A percentile compares a stretch with the other conserved stretches of the same genome.
These are phyloP conservation scores for Drosophila helvetica DNA, from an alignment of 2,888 invertebrate genomes.

Conservation along the genomic window DNA sequence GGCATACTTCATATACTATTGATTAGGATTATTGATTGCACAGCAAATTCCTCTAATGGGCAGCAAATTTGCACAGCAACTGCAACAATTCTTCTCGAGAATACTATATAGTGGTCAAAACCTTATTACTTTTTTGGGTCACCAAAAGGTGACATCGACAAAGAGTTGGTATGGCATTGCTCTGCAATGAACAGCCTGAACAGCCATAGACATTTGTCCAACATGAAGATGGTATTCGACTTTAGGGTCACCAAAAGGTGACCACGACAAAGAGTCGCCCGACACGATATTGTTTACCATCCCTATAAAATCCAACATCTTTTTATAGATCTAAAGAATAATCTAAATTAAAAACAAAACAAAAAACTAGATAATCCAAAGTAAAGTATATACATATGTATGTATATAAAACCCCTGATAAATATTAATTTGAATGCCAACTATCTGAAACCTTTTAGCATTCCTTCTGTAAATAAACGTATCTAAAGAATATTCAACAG, in stretches of 20 bases:
- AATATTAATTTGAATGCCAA: background rate
- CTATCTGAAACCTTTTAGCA: too few relatives aligned
- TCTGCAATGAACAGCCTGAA: too few relatives aligned
- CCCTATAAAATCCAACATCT: background rate
- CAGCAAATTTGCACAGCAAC: background rate
- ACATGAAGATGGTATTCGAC: background rate
- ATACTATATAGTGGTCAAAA: background rate
- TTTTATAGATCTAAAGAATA: background rate
- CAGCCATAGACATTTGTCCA: background rate
- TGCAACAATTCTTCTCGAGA: background rate
- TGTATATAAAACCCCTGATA: background rate
- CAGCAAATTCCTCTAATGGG: background rate
- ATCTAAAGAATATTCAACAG: background rate
- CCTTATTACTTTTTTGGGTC: too few relatives aligned
- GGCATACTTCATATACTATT: background rate
- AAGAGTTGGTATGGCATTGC: too few relatives aligned
- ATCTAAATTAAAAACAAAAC: too few relatives aligned
- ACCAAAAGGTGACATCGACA: too few relatives aligned
- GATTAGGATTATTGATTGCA: background rate
- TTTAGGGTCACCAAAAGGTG: background rate
- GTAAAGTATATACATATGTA: background rate
- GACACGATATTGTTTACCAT: too few relatives aligned
- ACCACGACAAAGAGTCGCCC: background rate
- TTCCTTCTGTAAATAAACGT: too few relatives aligned
- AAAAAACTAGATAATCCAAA: background rate